Percentiles rank a stretch among this genome's conserved stretches.
These are phyloP conservation scores for Cremastinae sp. DNA, from an alignment of 2,888 invertebrate genomes.

Conservation along the genomic window DNA sequence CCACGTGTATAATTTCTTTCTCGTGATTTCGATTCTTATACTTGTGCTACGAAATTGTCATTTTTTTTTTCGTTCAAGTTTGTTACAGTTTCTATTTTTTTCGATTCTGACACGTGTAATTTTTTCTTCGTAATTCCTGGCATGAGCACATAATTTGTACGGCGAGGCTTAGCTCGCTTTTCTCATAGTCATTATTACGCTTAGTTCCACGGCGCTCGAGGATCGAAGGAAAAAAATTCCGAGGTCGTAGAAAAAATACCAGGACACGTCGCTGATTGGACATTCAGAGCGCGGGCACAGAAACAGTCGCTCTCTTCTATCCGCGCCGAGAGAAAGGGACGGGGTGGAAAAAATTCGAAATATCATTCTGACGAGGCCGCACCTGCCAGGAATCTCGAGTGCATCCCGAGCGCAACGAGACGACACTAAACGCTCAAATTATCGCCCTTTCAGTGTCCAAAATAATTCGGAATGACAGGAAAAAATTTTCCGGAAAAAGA, in stretches of 20 bases:
- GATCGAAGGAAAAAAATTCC: too few relatives aligned
- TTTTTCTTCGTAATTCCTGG: conserved; percentile 11
- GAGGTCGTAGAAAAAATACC: too few relatives aligned
- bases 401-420: conserved; percentile 18
- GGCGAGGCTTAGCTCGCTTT: conserved; percentile 38
- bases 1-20: too few relatives aligned
- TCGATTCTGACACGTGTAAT: neutral
- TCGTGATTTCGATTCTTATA: too few relatives aligned
- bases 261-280: conserved; percentile 64
- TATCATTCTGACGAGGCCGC: conserved; percentile 29
- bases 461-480: conserved; percentile 46
- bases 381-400: conserved; percentile 41
- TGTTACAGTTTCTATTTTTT: neutral
- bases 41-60: too few relatives aligned
- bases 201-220: conserved; percentile 48
- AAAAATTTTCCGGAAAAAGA: neutral
- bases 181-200: conserved; percentile 59
- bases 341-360: conserved; percentile 24
- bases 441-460: conserved; percentile 46
- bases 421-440: conserved; percentile 49
- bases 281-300: conserved; percentile 66
- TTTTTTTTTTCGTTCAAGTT: neutral
- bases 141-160: conserved; percentile 54
- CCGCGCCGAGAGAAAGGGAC: conserved; percentile 17
- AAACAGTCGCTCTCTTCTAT: conserved; percentile 55